Conservation (phyloP, 2,797 vertebrate genomes). For the Natrix natrix region DNA sequence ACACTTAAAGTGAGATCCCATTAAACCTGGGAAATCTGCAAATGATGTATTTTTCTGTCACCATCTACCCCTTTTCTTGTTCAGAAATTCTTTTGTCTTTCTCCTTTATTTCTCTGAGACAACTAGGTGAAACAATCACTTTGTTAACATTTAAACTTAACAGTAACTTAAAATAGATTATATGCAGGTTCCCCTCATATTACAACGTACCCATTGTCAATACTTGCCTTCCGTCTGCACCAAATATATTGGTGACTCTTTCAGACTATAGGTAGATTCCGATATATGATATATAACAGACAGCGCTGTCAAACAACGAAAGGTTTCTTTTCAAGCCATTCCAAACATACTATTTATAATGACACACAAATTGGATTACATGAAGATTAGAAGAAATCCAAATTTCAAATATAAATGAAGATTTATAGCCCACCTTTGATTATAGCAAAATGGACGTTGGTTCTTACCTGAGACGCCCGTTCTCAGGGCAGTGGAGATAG, state of each 20-base stretch:
- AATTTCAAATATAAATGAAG: conserved; percentile 20
- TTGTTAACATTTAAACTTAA: background rate
- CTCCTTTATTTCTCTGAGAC: background rate
- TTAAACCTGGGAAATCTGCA: background rate
- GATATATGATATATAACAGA: conserved; percentile 1
- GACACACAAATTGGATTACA: conserved; percentile 40
- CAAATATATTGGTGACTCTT: background rate
- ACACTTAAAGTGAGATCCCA: background rate
- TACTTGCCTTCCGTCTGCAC: background rate
- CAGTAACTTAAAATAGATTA: conserved; percentile 11
- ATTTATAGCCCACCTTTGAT: conserved; percentile 1
- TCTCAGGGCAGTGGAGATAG: too few relatives aligned
- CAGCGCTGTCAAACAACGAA: background rate
- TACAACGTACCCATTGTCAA: background rate
- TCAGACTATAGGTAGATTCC: background rate
- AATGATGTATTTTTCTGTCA: background rate
- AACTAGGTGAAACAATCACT: background rate
- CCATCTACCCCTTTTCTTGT: background rate
- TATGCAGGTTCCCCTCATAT: conserved; percentile 23
- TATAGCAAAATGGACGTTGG: conserved; percentile 8
- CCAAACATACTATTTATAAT: conserved; percentile 24
- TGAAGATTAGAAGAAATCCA: conserved; percentile 50
- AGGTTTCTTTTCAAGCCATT: conserved; percentile 42
- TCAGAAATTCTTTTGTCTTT: background rate
- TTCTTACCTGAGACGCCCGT: too few relatives aligned